Percentiles rank a stretch among this genome's conserved stretches.
phyloP scores from a whole-genome alignment of 2,797 vertebrate species.

The Nyctibius grandis region DNA sequence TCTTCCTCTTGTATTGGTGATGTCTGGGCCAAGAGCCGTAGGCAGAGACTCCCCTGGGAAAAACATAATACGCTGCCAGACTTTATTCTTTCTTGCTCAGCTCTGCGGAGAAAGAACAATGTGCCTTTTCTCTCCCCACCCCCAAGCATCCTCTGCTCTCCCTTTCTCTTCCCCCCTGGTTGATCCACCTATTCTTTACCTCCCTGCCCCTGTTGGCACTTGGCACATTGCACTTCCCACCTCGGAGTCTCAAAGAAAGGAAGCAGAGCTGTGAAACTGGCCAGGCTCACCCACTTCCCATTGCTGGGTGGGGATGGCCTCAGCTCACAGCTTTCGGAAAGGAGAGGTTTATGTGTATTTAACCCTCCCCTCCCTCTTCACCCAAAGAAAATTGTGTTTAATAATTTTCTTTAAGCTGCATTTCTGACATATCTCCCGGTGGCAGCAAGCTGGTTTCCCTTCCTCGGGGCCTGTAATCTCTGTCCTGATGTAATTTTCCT shows the following conservation, averaged over 20 bases:
- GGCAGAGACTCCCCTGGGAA: conserved; percentile 37
- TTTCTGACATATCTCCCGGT: background rate
- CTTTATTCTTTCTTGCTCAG: conserved; percentile 35
- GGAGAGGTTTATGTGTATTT: background rate
- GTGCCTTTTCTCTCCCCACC: conserved; percentile 18
- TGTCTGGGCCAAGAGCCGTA: conserved; percentile 32
- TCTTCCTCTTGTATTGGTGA: conserved; percentile 18
- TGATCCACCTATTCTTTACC: conserved; percentile 26
- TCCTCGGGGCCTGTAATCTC: background rate
- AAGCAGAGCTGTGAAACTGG: conserved; percentile 42
- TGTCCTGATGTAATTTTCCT: background rate
- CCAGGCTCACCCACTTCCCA: conserved; percentile 52
- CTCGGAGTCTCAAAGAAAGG: conserved; percentile 36
- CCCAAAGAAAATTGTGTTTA: background rate
- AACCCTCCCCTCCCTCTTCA: background rate
- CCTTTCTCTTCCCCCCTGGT: background rate
- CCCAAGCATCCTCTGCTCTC: conserved; percentile 18
- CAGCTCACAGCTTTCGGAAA: background rate
- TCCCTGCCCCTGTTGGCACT: conserved; percentile 2
- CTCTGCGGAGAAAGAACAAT: conserved; percentile 27
- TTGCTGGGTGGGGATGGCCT: conserved; percentile 27
- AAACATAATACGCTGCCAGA: conserved; percentile 24
- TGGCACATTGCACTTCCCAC: conserved; percentile 16
- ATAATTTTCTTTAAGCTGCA: background rate
- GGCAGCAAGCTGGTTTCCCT: background rate